Percentiles rank a stretch among this genome's conserved stretches.
phyloP scores from a whole-genome alignment of 2,113 vertebrate species.

The Lamprotornis superbus region DNA sequence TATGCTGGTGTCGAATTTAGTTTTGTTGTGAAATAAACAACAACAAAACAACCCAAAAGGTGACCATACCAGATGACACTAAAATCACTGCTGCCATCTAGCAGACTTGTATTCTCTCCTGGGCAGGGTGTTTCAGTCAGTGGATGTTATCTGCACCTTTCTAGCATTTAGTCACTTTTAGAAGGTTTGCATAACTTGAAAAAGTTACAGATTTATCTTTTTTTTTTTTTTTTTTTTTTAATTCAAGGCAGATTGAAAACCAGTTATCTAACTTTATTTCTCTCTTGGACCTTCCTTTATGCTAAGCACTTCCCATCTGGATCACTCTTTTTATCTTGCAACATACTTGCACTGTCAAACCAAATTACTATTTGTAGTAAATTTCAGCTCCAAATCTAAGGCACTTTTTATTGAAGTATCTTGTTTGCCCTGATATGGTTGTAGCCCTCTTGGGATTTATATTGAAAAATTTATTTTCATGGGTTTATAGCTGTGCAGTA shows the following conservation, averaged over 20 bases:
- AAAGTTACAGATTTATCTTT: neutral
- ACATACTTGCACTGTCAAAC: neutral
- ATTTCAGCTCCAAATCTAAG: conserved; percentile 18
- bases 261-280: neutral
- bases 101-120: neutral
- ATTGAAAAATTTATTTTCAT: conserved; percentile 19
- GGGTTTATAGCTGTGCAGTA: neutral
- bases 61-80: neutral
- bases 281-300: neutral
- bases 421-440: conserved; percentile 19
- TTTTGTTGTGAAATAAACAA: neutral
- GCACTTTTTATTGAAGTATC: conserved; percentile 33
- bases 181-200: neutral
- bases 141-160: neutral
- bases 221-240: neutral
- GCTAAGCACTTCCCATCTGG: neutral
- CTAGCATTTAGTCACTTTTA: neutral
- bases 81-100: neutral
- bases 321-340: neutral
- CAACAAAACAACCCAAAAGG: neutral
- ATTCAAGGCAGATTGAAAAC: neutral
- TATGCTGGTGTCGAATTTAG: neutral
- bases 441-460: conserved; percentile 30
- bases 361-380: conserved; percentile 29
- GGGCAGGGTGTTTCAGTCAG: neutral